Base-by-base conservation (phyloP, 2,888 invertebrate species). In the Autographa pulchrina region DNA sequence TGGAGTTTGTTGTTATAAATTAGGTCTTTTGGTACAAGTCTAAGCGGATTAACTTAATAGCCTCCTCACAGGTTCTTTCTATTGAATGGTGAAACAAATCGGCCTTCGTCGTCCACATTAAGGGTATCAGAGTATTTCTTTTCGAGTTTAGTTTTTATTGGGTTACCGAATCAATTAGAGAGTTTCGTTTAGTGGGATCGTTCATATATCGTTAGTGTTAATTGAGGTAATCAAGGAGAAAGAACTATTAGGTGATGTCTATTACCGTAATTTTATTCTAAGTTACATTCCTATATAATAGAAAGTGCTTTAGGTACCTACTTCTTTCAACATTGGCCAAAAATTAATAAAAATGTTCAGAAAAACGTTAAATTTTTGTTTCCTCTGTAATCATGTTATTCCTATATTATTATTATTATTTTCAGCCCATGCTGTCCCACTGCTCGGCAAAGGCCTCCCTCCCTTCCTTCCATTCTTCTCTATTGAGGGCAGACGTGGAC, bases 21-120 rank as follows among this genome's bases (percentile, higher is more conserved):
- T 0, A 0, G 52, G 31, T 77, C 75, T 66, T 7, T 11, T 72
- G 61, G 80, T 85, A 35, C 35, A 20, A 14, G 65, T 68, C 38
- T 83, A 89, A 89, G 89, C 80, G 86, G 90, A 89, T 90, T 89
- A 89, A 91, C 90, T 91, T 92, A 92, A 94, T 94, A 90, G 93
- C 89, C 89, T 90, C 86, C 89, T 90, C 81, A 91, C 89, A 90
- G 89, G 88, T 89, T 90, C 91, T 89, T 92, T 91, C 91, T 91
- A 93, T 93, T 90, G 92, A 91, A 91, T 89, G 88, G 85, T 88
- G 89, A 90, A 90, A 92, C 90, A 91, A 91, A 92, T 92, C 91
- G 89, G 83, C 86, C 85, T 87, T 87, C 88, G 86, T 85, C 72
- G 76, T 81, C 81, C 77, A 82, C 88, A 85, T 89, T 90, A 89